These are phyloP conservation scores for Apotomis capreana DNA, from an alignment of 2,888 invertebrate genomes.

Conservation along the genomic window DNA sequence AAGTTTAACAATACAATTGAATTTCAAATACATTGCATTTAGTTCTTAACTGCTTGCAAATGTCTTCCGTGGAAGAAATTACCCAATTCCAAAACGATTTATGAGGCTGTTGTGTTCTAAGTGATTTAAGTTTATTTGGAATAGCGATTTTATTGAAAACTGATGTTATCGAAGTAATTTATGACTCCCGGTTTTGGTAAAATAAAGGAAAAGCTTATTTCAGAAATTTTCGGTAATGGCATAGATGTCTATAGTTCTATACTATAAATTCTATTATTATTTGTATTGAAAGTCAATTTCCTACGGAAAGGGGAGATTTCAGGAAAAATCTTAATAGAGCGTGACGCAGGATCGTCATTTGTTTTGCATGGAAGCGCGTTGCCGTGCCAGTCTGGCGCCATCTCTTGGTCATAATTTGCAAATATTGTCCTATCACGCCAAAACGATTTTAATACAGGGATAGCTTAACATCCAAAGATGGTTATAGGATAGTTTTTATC, in stretches of 20 bases:
- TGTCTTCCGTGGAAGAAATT: not conserved
- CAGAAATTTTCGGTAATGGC: constrained; percentile 1
- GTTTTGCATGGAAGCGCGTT: too few relatives aligned
- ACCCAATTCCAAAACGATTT: not conserved
- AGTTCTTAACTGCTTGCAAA: not conserved
- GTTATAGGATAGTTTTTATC: too few relatives aligned
- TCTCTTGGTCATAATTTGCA: too few relatives aligned
- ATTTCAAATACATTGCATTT: not conserved
- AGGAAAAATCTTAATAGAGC: too few relatives aligned
- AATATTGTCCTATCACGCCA: too few relatives aligned
- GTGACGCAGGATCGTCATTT: too few relatives aligned
- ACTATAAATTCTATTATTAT: too few relatives aligned
- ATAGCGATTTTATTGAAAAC: constrained; percentile 1
- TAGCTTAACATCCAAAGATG: too few relatives aligned
- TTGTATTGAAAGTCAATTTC: too few relatives aligned
- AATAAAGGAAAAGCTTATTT: not conserved
- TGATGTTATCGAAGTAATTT: constrained; percentile 4
- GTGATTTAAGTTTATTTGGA: not conserved
- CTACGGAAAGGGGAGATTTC: too few relatives aligned
- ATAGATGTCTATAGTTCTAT: not conserved
- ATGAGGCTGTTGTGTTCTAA: not conserved
- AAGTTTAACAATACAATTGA: not conserved
- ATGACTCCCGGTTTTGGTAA: not conserved
- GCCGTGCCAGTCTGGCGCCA: too few relatives aligned
- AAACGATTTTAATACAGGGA: too few relatives aligned